Percentiles rank a stretch among this genome's conserved stretches.
phyloP scores from a whole-genome alignment of 2,888 invertebrate species.

The Apamea monoglypha region DNA sequence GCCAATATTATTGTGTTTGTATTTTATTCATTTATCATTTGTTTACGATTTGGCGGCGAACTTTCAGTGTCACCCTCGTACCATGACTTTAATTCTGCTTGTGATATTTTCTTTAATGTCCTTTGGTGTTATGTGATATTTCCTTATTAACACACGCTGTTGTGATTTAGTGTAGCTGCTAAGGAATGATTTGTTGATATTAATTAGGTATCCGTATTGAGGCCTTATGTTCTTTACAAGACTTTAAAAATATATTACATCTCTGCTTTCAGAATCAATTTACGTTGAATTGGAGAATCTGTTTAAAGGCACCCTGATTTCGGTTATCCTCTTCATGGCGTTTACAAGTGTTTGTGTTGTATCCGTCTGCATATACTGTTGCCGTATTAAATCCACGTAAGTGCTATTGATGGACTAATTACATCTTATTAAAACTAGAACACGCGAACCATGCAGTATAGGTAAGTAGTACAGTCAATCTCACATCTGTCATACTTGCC shows the following conservation, averaged over 20 bases:
- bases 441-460: slow-evolving; percentile 1
- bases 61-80: too few relatives aligned
- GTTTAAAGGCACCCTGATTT: slow-evolving; percentile 78
- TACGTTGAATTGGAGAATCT: slow-evolving; percentile 74
- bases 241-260: not conserved
- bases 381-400: slow-evolving; percentile 80
- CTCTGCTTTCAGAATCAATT: slow-evolving; percentile 75
- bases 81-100: not conserved
- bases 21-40: too few relatives aligned
- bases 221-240: not conserved
- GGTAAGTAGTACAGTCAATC: not conserved
- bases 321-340: slow-evolving; percentile 76
- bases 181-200: not conserved
- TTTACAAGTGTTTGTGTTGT: slow-evolving; percentile 76
- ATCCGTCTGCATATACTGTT: slow-evolving; percentile 81
- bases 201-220: not conserved
- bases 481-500: not conserved
- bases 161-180: not conserved
- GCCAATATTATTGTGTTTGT: too few relatives aligned
- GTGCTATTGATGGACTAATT: slow-evolving; percentile 50
- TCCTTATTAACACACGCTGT: not conserved
- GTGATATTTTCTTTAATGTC: too few relatives aligned
- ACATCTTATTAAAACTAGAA: slow-evolving; percentile 3
- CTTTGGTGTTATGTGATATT: not conserved
- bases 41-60: too few relatives aligned